Percentiles rank a stretch among this genome's conserved stretches.
Evolutionary conservation across 2,888 invertebrate genomes (phyloP).

Genomic region (Carcina quercana): DNA sequence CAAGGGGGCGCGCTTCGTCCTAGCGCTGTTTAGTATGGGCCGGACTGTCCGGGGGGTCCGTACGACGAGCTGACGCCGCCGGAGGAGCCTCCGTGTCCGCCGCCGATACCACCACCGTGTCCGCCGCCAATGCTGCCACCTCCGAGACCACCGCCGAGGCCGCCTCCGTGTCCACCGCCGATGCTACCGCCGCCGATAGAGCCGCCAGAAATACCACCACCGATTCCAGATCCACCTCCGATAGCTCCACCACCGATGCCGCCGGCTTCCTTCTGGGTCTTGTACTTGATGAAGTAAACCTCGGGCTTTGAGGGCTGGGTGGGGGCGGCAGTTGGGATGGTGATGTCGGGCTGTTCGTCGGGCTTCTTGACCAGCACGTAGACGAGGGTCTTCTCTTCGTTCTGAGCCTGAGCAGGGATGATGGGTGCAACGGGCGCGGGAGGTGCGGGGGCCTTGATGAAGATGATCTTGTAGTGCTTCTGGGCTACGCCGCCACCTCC

Average conservation of each 20-base stretch:
- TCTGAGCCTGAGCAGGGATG: slow-evolving; percentile 82
- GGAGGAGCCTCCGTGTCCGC: slow-evolving; percentile 36
- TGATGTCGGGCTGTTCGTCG: slow-evolving; percentile 87
- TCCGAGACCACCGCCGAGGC: slow-evolving; percentile 31
- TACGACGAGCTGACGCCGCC: slow-evolving; percentile 73
- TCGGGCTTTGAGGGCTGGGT: slow-evolving; percentile 87
- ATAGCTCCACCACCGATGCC: slow-evolving; percentile 33
- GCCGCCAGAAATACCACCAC: slow-evolving; percentile 24
- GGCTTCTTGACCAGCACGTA: slow-evolving; percentile 89
- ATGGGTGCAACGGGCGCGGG: slow-evolving; percentile 84
- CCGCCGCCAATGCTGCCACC: slow-evolving; percentile 25
- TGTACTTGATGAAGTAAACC: slow-evolving; percentile 90
- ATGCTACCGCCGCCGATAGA: slow-evolving; percentile 28
- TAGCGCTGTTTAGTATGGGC: slow-evolving; percentile 75
- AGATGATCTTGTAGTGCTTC: slow-evolving; percentile 90
- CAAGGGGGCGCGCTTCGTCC: slow-evolving; percentile 45
- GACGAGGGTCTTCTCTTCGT: slow-evolving; percentile 86
- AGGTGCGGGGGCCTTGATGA: slow-evolving; percentile 88
- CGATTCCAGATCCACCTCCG: slow-evolving; percentile 24
- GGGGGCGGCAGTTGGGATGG: slow-evolving; percentile 81
- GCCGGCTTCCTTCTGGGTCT: slow-evolving; percentile 78
- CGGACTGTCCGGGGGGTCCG: slow-evolving; percentile 80
- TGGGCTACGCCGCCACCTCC: slow-evolving; percentile 78
- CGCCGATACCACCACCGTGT: slow-evolving; percentile 26
- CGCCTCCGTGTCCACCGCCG: slow-evolving; percentile 28